Evolutionary conservation across 2,113 vertebrate genomes (phyloP).

Genomic region (Platichthys flesus): DNA sequence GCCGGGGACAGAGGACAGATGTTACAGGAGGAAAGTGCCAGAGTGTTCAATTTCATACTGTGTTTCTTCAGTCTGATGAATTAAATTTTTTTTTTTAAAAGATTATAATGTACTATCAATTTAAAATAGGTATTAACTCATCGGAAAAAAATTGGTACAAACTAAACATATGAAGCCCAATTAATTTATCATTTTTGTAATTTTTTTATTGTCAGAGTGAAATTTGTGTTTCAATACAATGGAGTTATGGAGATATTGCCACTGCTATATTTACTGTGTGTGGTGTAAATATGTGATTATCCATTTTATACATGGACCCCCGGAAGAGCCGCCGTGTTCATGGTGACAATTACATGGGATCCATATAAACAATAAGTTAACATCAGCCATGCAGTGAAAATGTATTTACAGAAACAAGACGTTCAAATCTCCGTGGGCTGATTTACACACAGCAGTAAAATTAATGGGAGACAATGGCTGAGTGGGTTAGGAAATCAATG

Average conservation of each 20-base stretch:
- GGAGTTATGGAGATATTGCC: background rate
- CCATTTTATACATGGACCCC: background rate
- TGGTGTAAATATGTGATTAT: background rate
- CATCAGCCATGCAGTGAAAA: background rate
- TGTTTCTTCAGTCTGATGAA: no score
- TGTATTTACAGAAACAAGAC: background rate
- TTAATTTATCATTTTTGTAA: no score
- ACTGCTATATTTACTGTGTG: background rate
- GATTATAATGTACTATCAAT: background rate
- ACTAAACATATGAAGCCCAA: no score
- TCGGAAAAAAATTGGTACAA: no score
- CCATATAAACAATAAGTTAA: background rate
- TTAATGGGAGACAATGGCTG: background rate
- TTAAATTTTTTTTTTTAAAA: no score
- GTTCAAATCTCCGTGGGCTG: background rate
- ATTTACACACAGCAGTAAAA: background rate
- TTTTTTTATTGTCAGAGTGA: background rate
- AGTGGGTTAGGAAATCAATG: background rate
- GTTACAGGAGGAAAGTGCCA: background rate
- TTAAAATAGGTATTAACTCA: background rate
- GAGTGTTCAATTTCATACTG: background rate
- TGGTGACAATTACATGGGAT: background rate
- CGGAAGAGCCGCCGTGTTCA: background rate
- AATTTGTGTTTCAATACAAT: background rate
- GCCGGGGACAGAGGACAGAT: slow-evolving; percentile 53